Evolutionary conservation across 2,113 vertebrate species (phyloP).

Genomic region (Irena cyanogastra): DNA sequence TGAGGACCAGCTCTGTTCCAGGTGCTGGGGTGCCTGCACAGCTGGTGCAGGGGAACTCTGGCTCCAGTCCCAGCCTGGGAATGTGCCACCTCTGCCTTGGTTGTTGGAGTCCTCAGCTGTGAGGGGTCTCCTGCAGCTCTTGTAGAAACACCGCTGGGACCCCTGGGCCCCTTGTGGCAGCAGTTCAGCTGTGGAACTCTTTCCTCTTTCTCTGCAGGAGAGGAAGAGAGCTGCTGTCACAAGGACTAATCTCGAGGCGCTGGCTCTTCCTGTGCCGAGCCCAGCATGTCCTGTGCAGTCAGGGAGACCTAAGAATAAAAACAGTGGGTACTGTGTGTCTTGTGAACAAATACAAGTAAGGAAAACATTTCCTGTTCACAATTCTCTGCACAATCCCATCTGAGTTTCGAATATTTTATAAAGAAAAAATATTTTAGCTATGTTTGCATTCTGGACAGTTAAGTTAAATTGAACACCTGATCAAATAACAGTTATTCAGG

Average conservation of each 20-base stretch:
- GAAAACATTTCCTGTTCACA: neutral
- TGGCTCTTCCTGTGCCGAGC: slow-evolving; percentile 44
- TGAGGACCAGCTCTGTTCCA: neutral
- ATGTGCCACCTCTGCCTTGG: neutral
- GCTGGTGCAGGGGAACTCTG: neutral
- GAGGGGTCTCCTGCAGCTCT: neutral
- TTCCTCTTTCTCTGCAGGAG: slow-evolving; percentile 24
- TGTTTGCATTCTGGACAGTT: neutral
- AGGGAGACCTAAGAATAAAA: slow-evolving; percentile 28
- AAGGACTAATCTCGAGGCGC: slow-evolving; percentile 29
- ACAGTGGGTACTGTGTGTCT: neutral
- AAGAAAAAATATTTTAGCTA: neutral
- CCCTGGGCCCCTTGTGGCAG: neutral
- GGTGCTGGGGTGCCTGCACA: neutral
- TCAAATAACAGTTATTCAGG: neutral
- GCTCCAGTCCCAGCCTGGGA: neutral
- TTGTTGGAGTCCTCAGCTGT: neutral
- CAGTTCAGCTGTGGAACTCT: neutral
- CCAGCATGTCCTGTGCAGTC: slow-evolving; percentile 36
- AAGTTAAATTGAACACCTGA: neutral
- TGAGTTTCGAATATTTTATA: neutral
- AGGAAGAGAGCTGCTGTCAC: slow-evolving; percentile 57
- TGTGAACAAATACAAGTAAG: neutral
- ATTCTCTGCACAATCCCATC: neutral
- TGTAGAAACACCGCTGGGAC: neutral